phyloP scores from a whole-genome alignment of 2,888 invertebrate genomes.

The Germaria angustata region DNA sequence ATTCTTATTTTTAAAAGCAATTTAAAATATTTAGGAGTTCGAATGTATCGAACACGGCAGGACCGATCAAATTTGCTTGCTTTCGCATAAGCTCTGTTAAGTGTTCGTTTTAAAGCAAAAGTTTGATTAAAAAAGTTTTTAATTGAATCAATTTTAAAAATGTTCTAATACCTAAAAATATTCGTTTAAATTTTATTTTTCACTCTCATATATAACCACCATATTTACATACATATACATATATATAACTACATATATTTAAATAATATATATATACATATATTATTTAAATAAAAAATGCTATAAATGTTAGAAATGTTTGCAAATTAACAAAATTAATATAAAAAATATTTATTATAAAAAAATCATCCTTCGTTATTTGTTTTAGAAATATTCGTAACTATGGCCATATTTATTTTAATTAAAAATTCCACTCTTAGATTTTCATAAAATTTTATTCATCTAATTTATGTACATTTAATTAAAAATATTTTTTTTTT shows the following conservation, averaged over 20 bases:
- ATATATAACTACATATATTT: too few relatives aligned
- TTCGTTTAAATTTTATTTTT: not conserved
- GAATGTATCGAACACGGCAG: not conserved
- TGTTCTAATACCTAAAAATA: not conserved
- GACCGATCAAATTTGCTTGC: not conserved
- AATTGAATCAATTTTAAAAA: not conserved
- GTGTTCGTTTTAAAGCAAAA: not conserved
- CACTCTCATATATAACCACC: not conserved
- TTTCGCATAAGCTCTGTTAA: not conserved
- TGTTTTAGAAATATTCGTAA: constrained; percentile 44
- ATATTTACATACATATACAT: not conserved
- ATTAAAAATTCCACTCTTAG: constrained; percentile 5
- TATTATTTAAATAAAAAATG: too few relatives aligned
- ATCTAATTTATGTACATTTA: constrained; percentile 36
- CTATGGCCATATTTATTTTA: constrained; percentile 60
- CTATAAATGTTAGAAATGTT: not conserved
- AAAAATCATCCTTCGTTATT: not conserved
- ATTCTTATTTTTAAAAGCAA: not conserved
- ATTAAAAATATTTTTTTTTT: not conserved
- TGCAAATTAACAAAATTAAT: not conserved
- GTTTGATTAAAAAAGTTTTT: too few relatives aligned
- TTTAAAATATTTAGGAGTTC: not conserved
- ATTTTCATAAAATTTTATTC: constrained; percentile 33
- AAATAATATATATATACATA: too few relatives aligned
- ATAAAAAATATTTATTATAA: constrained; percentile 1